Base-by-base conservation (phyloP, 2,888 invertebrate species). In the Sesia bembeciformis region DNA sequence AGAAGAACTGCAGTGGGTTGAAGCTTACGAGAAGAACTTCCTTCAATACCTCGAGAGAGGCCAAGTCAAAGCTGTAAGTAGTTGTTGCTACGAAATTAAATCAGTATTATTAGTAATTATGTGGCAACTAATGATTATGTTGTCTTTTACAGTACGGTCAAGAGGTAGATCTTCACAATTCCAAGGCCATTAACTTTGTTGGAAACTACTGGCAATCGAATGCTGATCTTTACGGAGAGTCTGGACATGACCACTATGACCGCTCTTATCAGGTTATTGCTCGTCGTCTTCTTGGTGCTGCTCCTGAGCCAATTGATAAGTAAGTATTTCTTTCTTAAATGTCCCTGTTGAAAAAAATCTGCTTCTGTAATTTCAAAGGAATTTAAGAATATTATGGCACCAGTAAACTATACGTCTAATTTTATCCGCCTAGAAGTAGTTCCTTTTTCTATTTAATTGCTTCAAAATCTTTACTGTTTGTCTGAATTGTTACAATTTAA, bases 191-290 rank as follows among this genome's bases (percentile, higher is more conserved):
- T 58, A 89, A 91, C 77, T 82, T 87, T 56, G 82, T 92, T 23
- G 91, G 90, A 3, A 90, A 90, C 74, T 75, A 90, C 65, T 89
- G 92, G 74, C 91, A 92, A 76, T 89, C 90, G 52, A 92, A 91
- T 67, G 81, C 78, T 56, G 91, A 92, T 66, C 64, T 85, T 54
- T 81, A 78, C 61, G 74, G 78, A 49, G 78, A 80, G 51, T 61
- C 72, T 52, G 73, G 64, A 51, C 70, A 72, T 38, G 72, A 69
- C 56, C 70, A 78, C 58, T 79, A 77, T 67, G 74, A 80, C 60
- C 91, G 91, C 65, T 92, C 92, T n/a, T 90, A 91, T 58, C 91
- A 92, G 73, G 87, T 91, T 57, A 81, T 91, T 40, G 91, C 91
- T 59, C 87, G 90, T 58, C 84, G 86, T 57, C 69, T 88, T 1